These are phyloP conservation scores for Drosophila persimilis DNA, from an alignment of 1,140 invertebrate genomes.

Conservation along the genomic window DNA sequence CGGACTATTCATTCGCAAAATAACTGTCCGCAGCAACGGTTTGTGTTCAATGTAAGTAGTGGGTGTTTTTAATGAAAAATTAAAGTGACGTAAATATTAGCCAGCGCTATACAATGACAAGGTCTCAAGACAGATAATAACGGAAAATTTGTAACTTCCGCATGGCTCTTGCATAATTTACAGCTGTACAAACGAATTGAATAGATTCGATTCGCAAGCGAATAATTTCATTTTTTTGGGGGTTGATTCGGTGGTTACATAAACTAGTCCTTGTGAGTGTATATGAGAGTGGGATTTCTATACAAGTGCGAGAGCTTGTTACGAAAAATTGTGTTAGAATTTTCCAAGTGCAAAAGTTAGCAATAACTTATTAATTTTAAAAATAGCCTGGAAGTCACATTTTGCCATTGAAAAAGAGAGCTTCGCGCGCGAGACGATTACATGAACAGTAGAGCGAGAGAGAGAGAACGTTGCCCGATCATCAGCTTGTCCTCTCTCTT, in stretches of 20 bases:
- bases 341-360: conserved; percentile 42
- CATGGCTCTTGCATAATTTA: conserved; percentile 31
- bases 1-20: conserved; percentile 56
- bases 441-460: conserved; percentile 50
- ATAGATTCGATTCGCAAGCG: neutral
- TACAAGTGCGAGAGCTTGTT: conserved; percentile 21
- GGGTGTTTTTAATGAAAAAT: conserved; percentile 24
- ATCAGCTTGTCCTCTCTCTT: conserved; percentile 29
- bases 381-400: conserved; percentile 44
- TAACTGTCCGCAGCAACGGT: conserved; percentile 60
- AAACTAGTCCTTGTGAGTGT: conserved; percentile 58
- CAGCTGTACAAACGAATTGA: conserved; percentile 1
- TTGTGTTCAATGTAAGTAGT: conserved; percentile 79
- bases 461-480: conserved; percentile 19
- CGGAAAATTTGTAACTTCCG: conserved; percentile 12
- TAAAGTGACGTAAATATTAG: conserved; percentile 67
- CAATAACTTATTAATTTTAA: conserved; percentile 37
- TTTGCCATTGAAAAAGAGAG: conserved; percentile 68
- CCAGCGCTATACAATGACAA: conserved; percentile 24
- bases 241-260: conserved; percentile 70
- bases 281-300: conserved; percentile 20
- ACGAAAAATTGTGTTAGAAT: neutral
- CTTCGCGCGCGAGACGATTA: conserved; percentile 43
- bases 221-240: conserved; percentile 51
- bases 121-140: conserved; percentile 4